Evolutionary conservation across 1,140 invertebrate species (phyloP), one percentile per base, ranked within the genome.

Genomic region (Stegodyphus mimosarum): DNA sequence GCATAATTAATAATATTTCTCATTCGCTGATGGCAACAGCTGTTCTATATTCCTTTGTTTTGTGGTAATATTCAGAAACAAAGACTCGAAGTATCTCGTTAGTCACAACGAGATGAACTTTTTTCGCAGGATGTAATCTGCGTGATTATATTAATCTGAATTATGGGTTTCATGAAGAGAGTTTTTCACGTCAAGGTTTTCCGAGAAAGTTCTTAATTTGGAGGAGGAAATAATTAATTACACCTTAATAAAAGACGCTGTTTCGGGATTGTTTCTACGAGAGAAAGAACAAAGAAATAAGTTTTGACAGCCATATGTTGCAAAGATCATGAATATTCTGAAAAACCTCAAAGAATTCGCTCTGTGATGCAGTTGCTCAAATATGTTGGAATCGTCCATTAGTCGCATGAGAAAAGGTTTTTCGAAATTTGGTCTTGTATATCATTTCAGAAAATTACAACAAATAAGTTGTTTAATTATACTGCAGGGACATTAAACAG

Each of bases 1-100:
- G 77, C 66, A 70, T 79, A 79, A 79, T 79, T 79, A 79, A 79
- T 79, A 77, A 77, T 77, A 70, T 70, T 70, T 50, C 66, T 79
- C 60, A 76, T 76, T 76, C 51, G 67, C 11, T 15, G 49, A n/a
- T 33, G 51, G 77, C 51, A 50, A 79, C 77, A 79, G 77, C 50
- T 79, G 64, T 33, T 69, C 66, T 70, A 69, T 76, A 66, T 60
- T 15, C 49, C 74, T 76, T 79, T 79, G 77, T 79, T 48, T 53
- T 13, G 17, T 18, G 66, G 77, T 55, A 79, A 79, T 79, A 53
- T 79, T 51, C 13, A 9, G n/a, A 52, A 79, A 79, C 66, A 70
- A 79, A 79, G 17, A 64, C 18, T 17, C 66, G 50, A 79, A 79
- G 64, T 79, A 79, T 66, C 69, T 70, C 64, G 55, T 79, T 79